Percentiles rank a stretch among this genome's conserved stretches.
Conservation (phyloP, 2,888 invertebrate species). For the Eubasilissa splendida region DNA sequence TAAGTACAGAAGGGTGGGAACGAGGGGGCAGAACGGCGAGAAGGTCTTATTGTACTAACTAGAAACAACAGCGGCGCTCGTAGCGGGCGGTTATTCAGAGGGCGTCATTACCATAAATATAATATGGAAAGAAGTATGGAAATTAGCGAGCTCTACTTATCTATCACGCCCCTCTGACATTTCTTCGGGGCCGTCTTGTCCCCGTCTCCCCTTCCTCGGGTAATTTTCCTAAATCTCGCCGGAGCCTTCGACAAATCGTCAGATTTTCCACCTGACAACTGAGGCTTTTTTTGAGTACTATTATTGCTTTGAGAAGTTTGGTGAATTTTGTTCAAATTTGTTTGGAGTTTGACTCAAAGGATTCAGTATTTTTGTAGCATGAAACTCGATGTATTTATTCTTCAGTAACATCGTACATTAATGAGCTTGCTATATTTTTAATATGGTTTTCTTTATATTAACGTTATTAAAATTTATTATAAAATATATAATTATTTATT, state of each 20-base stretch:
- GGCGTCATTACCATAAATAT: conserved; percentile 49
- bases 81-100: conserved; percentile 26
- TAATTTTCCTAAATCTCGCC: conserved; percentile 19
- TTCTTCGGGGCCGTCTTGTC: conserved; percentile 24
- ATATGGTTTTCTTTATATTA: no score
- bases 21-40: conserved; percentile 34
- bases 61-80: conserved; percentile 49
- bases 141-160: conserved; percentile 50
- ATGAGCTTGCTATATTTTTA: no score
- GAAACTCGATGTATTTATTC: no score
- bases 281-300: neutral
- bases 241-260: conserved; percentile 12
- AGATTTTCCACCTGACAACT: conserved; percentile 1
- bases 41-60: conserved; percentile 48
- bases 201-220: conserved; percentile 9
- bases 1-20: conserved; percentile 22
- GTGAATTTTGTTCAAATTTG: neutral
- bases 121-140: conserved; percentile 55
- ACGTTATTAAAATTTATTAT: no score
- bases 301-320: neutral
- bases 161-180: conserved; percentile 45
- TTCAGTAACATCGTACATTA: no score
- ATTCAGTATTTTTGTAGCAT: no score
- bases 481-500: no score
- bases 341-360: neutral